phyloP scores from a whole-genome alignment of 2,113 vertebrate species.

The Syngnathoides biaculeatus region DNA sequence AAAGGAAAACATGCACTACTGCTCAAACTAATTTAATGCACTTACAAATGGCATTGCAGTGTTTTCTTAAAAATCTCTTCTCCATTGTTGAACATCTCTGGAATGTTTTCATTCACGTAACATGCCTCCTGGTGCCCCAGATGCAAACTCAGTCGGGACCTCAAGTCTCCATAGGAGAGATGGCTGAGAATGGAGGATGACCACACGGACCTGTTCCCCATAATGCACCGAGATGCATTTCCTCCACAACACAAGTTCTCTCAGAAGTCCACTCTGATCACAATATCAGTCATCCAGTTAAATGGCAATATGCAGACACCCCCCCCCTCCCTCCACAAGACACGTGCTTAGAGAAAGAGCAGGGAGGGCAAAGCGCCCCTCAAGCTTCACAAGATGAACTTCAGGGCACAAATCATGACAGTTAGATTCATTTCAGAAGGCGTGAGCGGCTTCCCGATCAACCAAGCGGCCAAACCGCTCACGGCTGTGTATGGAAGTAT shows the following conservation, averaged over 20 bases:
- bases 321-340: not conserved
- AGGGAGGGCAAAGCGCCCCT: too few relatives aligned
- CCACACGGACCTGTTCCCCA: constrained; percentile 22
- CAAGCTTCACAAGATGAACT: too few relatives aligned
- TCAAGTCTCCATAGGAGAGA: constrained; percentile 39
- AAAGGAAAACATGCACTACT: constrained; percentile 32
- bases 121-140: constrained; percentile 9
- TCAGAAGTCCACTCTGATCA: constrained; percentile 16
- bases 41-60: not conserved
- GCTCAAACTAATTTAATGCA: not conserved
- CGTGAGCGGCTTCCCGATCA: too few relatives aligned
- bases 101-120: constrained; percentile 11
- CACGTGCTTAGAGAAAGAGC: constrained; percentile 3
- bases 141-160: constrained; percentile 12
- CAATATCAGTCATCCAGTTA: constrained; percentile 10
- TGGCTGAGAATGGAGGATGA: constrained; percentile 24
- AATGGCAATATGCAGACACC: constrained; percentile 13
- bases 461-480: too few relatives aligned
- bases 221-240: constrained; percentile 31
- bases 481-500: too few relatives aligned
- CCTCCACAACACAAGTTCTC: constrained; percentile 17
- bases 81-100: constrained; percentile 7
- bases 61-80: constrained; percentile 9
- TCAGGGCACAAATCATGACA: too few relatives aligned
- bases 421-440: too few relatives aligned